A percentile compares a stretch with the other conserved stretches of the same genome.
These are phyloP conservation scores for Leptestheria dahalacensis DNA, from an alignment of 1,140 invertebrate genomes.

Conservation along the genomic window DNA sequence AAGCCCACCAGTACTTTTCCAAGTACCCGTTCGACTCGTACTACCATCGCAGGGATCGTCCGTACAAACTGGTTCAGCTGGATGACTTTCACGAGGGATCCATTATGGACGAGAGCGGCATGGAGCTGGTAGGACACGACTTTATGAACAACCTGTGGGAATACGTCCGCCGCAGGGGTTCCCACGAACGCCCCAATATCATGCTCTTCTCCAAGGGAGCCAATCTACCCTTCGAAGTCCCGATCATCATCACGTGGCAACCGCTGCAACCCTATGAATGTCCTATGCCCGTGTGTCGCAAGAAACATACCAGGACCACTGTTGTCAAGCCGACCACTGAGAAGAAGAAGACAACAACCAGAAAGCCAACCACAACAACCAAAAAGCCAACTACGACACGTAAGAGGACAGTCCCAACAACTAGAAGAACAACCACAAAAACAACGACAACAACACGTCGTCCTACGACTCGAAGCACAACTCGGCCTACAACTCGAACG, in stretches of 20 bases:
- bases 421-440: too few relatives aligned
- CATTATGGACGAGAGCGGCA: background rate
- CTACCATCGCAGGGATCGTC: background rate
- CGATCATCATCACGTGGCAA: background rate
- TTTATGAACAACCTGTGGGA: background rate
- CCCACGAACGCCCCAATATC: background rate
- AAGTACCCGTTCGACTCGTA: background rate
- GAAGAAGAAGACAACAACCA: too few relatives aligned
- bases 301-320: background rate
- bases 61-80: background rate
- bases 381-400: too few relatives aligned
- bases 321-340: too few relatives aligned
- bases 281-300: background rate
- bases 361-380: too few relatives aligned
- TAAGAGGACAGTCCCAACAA: too few relatives aligned
- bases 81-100: background rate
- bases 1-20: background rate
- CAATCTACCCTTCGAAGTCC: background rate
- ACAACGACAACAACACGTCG: too few relatives aligned
- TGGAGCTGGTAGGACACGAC: background rate
- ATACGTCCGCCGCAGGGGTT: background rate
- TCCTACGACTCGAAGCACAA: too few relatives aligned
- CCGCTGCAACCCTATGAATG: background rate
- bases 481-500: too few relatives aligned
- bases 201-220: background rate